Percentiles rank a stretch among this genome's conserved stretches.
These are phyloP conservation scores for Ecliptopera silaceata DNA, from an alignment of 2,888 invertebrate species.

Conservation along the genomic window DNA sequence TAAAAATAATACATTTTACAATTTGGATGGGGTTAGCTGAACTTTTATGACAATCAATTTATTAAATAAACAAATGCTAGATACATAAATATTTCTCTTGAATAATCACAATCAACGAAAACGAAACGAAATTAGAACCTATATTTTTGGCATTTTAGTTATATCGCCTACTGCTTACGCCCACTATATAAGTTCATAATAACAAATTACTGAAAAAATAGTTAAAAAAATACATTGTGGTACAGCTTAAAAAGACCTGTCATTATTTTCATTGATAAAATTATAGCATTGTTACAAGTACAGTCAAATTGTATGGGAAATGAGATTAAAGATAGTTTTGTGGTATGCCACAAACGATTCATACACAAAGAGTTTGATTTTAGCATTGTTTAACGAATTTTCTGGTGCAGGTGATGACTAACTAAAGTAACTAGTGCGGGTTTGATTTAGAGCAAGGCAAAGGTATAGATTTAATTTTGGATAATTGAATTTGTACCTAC, in stretches of 20 bases:
- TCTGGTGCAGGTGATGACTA: neutral
- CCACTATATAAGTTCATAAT: too few species aligned
- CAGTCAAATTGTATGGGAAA: conserved; percentile 48
- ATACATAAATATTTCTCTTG: too few species aligned
- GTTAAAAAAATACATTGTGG: conserved; percentile 11
- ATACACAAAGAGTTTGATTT: conserved; percentile 29
- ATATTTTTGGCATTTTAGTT: too few species aligned
- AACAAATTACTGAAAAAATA: neutral
- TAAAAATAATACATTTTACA: too few species aligned
- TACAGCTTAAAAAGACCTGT: neutral
- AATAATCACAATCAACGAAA: too few species aligned
- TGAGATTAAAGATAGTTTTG: conserved; percentile 43
- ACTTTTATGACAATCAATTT: too few species aligned
- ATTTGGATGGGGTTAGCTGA: too few species aligned
- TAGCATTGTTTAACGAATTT: conserved; percentile 35
- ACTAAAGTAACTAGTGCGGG: neutral
- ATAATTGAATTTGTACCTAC: too few species aligned
- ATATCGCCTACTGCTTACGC: too few species aligned
- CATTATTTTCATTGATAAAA: conserved; percentile 8
- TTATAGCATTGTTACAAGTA: conserved; percentile 27
- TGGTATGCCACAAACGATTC: conserved; percentile 33
- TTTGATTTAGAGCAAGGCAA: neutral
- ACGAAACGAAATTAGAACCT: too few species aligned
- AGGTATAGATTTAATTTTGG: too few species aligned
- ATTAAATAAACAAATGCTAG: too few species aligned